A percentile compares a stretch with the other conserved stretches of the same genome.
These are phyloP conservation scores for Capitulum mitella DNA, from an alignment of 2,888 invertebrate genomes.

Conservation along the genomic window DNA sequence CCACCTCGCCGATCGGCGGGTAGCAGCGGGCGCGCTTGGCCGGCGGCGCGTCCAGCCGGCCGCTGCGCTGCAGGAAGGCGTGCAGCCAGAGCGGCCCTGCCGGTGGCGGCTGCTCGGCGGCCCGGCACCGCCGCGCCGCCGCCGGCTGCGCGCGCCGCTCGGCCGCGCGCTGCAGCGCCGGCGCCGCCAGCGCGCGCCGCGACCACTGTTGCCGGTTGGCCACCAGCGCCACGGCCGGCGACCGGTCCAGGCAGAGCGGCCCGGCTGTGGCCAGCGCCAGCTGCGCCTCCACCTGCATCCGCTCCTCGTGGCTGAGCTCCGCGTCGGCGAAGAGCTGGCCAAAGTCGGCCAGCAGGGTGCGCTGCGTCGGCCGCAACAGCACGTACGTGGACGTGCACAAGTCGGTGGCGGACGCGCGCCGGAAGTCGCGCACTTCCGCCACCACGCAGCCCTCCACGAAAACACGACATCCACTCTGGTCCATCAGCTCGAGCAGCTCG, in stretches of 20 bases:
- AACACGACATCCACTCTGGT: slow-evolving; percentile 57
- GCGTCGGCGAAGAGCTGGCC: slow-evolving; percentile 52
- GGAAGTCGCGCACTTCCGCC: slow-evolving; percentile 79
- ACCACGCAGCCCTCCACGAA: slow-evolving; percentile 81
- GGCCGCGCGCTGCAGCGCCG: not conserved
- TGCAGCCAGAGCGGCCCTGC: not conserved
- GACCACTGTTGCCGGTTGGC: slow-evolving; percentile 60
- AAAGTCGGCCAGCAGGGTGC: slow-evolving; percentile 53
- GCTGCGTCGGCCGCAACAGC: slow-evolving; percentile 24
- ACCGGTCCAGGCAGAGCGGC: slow-evolving; percentile 80
- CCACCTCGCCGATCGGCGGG: not conserved
- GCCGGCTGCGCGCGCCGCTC: not conserved
- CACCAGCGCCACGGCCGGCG: slow-evolving; percentile 67
- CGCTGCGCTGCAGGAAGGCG: not conserved
- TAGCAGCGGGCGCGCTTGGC: slow-evolving; percentile 7
- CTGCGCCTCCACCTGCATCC: slow-evolving; percentile 71
- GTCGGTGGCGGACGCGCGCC: slow-evolving; percentile 43
- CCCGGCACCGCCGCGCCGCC: not conserved
- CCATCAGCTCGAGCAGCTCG: slow-evolving; percentile 72
- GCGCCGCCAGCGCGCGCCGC: not conserved
- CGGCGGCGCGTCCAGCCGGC: not conserved
- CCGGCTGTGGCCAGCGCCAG: slow-evolving; percentile 77
- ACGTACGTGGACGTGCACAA: not conserved
- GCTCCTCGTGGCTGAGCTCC: slow-evolving; percentile 66
- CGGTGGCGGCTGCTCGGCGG: not conserved